Conservation (phyloP, 2,113 vertebrate genomes). For the Pseudonaja textilis region DNA sequence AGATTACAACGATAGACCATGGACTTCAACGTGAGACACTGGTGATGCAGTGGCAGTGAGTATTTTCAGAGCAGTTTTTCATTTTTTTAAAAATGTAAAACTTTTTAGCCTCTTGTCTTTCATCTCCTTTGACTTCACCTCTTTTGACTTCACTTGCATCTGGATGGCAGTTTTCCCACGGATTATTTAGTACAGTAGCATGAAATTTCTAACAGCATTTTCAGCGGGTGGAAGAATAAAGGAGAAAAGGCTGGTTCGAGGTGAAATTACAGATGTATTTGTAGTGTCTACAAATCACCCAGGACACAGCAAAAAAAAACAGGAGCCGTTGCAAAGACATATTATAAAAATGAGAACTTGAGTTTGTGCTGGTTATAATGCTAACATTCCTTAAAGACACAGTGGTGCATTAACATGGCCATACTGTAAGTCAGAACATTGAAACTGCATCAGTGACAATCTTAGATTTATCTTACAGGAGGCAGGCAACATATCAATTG, state of each 20-base stretch:
- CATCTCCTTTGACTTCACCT: not conserved
- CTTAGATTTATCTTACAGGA: not conserved
- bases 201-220: not conserved
- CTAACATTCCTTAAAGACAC: not conserved
- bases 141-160: not conserved
- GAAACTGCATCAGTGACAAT: not conserved
- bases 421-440: not conserved
- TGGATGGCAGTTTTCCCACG: not conserved
- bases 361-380: not conserved
- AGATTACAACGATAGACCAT: constrained; percentile 32
- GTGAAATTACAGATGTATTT: not conserved
- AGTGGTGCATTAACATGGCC: not conserved
- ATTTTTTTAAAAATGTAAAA: constrained; percentile 14
- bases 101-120: constrained; percentile 26
- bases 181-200: not conserved
- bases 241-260: not conserved
- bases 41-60: constrained; percentile 69
- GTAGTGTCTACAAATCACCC: not conserved
- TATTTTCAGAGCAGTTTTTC: constrained; percentile 29
- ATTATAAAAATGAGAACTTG: not conserved
- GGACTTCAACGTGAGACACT: constrained; percentile 54
- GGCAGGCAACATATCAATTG: not conserved
- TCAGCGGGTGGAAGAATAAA: not conserved
- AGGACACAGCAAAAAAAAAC: not conserved
- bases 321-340: not conserved